Base-by-base conservation (phyloP, 2,113 vertebrate genomes). In the Uropsilus gracilis region DNA sequence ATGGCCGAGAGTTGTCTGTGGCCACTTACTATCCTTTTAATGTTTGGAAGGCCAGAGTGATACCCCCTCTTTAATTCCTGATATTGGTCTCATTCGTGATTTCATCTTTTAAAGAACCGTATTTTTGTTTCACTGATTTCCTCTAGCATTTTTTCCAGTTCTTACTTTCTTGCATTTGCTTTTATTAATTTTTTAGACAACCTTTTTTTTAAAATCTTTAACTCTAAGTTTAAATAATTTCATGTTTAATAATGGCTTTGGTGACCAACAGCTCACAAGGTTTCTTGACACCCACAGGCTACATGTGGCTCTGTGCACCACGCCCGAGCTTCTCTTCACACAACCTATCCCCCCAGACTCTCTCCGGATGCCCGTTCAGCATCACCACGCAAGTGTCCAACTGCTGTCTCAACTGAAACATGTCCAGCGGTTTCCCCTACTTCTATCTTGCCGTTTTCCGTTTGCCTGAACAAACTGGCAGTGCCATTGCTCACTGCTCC, bases 91-190 rank as follows among this genome's bases (percentile, higher is more conserved):
- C 53, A 44, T 64, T 22, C 73, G 32, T 57, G 28, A 48, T 64
- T 80, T 44, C 34, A 14, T 68, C 76, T 48, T 72, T n/a, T 39
- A 77, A n/a, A 91, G 32, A 72, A 57, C 30, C 26, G 50, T 26
- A 30, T 75, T 83, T 86, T 68, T 20, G 57, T 73, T 69, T 75
- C 24, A 82, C 16, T 84, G 8, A 88, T 88, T 91, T 93, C 28
- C 42, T 69, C 42, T 46, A 48, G 57, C 8, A 53, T 93, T 87
- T 71, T 37, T 89, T 80, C 28, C 34, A 59, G 84, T 91, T 59
- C 24, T 83, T 81, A 24, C 32, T 88, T 84, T 81, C 32, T 57
- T 77, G 59, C 16, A 28, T 63, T 90, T 76, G 81, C 71, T 42
- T 66, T 42, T 73, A 53, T 84, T 66, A 34, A 16, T 75, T 71